Conservation (phyloP, 2,113 vertebrate species). For the Cryptotis parvus region DNA sequence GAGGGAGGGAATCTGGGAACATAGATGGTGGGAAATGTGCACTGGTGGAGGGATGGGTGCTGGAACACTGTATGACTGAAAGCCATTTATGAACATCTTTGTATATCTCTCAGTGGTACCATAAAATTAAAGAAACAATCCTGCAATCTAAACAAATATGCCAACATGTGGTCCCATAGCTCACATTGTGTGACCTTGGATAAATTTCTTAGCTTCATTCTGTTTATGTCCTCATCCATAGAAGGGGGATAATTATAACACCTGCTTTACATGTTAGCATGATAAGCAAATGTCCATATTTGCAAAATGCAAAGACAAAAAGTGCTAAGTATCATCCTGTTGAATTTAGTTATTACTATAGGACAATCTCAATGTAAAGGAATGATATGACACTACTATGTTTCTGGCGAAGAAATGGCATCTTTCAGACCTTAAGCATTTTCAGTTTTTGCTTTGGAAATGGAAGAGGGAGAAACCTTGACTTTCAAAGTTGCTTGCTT, state of each 20-base stretch:
- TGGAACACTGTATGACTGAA: no score
- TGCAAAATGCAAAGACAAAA: background rate
- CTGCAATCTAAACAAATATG: no score
- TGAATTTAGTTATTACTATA: background rate
- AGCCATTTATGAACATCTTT: no score
- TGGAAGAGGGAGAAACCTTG: background rate
- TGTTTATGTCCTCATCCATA: background rate
- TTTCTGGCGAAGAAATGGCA: background rate
- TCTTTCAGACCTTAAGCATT: background rate
- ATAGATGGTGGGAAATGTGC: no score
- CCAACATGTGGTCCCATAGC: fast-evolving
- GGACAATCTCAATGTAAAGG: background rate
- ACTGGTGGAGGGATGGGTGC: no score
- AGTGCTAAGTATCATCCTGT: background rate
- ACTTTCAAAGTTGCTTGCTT: background rate
- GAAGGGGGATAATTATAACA: background rate
- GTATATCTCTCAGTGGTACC: no score
- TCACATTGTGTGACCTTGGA: background rate
- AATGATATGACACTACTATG: background rate
- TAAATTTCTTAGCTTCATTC: background rate
- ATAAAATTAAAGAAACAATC: no score
- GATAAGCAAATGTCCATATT: background rate
- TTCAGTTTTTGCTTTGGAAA: no score
- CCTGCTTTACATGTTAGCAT: background rate
- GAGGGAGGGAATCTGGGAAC: no score